Conservation (phyloP, 1,140 invertebrate genomes). For the Pissodes strobi region DNA sequence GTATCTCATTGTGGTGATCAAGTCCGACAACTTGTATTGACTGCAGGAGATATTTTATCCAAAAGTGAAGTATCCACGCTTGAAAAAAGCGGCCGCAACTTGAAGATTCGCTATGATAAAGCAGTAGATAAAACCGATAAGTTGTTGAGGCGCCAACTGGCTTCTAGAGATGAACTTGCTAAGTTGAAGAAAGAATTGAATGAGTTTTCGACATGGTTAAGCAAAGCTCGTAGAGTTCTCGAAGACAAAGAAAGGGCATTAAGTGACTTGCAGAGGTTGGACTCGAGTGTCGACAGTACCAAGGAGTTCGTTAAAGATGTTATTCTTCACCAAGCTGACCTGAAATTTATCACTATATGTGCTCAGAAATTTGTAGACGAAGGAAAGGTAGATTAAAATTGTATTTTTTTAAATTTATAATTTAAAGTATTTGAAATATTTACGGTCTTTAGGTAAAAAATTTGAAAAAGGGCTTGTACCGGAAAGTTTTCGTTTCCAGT, state of each 20-base stretch:
- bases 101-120: conserved; percentile 84
- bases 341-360: conserved; percentile 92
- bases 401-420: neutral
- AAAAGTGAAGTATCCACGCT: conserved; percentile 85
- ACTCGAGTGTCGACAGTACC: conserved; percentile 73
- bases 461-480: no score
- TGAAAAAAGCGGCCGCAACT: conserved; percentile 79
- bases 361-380: conserved; percentile 94
- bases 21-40: conserved; percentile 86
- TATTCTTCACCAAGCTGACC: conserved; percentile 91
- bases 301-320: conserved; percentile 92
- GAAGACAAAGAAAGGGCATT: conserved; percentile 86
- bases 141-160: conserved; percentile 73
- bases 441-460: no score
- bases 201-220: conserved; percentile 85
- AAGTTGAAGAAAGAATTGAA: conserved; percentile 82
- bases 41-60: conserved; percentile 84
- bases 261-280: conserved; percentile 75
- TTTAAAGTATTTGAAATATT: no score
- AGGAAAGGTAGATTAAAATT: conserved; percentile 67
- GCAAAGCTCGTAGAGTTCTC: conserved; percentile 74
- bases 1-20: conserved; percentile 88
- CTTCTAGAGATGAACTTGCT: conserved; percentile 83
- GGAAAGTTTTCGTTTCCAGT: no score
- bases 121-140: conserved; percentile 78